Conservation (phyloP, 2,113 vertebrate species). For the Protobothrops flavoviridis region DNA sequence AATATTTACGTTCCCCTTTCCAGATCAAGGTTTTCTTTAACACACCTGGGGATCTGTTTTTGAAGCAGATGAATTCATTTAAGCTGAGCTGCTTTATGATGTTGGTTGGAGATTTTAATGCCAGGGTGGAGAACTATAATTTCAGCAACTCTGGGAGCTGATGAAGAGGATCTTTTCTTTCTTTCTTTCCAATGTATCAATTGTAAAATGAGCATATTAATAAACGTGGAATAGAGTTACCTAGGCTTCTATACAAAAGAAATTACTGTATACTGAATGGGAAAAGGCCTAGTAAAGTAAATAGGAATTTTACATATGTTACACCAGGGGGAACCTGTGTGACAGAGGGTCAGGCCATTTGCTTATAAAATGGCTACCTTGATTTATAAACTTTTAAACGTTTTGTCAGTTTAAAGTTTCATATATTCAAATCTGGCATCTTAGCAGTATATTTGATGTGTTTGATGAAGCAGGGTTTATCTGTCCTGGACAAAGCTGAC, state of each 20-base stretch:
- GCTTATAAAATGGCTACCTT: neutral
- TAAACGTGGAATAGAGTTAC: neutral
- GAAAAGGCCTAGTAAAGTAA: neutral
- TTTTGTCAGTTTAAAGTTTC: neutral
- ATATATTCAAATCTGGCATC: neutral
- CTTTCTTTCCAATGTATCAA: neutral
- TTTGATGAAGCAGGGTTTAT: neutral
- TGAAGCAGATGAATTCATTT: neutral
- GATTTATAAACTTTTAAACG: neutral
- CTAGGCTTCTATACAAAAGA: neutral
- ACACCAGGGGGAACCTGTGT: neutral
- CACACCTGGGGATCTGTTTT: neutral
- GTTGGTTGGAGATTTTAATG: neutral
- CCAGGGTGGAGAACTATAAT: neutral
- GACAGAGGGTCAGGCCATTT: neutral
- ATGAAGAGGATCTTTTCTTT: neutral
- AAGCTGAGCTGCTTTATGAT: neutral
- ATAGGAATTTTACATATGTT: neutral
- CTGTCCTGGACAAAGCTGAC: neutral
- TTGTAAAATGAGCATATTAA: neutral
- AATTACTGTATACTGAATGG: neutral
- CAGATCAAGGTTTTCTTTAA: neutral
- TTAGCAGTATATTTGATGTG: neutral
- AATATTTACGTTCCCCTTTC: neutral
- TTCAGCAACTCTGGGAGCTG: neutral